These are phyloP conservation scores for Spongilla lacustris DNA, from an alignment of 37 sponge, comb jelly and placozoan species.

Conservation along the genomic window DNA sequence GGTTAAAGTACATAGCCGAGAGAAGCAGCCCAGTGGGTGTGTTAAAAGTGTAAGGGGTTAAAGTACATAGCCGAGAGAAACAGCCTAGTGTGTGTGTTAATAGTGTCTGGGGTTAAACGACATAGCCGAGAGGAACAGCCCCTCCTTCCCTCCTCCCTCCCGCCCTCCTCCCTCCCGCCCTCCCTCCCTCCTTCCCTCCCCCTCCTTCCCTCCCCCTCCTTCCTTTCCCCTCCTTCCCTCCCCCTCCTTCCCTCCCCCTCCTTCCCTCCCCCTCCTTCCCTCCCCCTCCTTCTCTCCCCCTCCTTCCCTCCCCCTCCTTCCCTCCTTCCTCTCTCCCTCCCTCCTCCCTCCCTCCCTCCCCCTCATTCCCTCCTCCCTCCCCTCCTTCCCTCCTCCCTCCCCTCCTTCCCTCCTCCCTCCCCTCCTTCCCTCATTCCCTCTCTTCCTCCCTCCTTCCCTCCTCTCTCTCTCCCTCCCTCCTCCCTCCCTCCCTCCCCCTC, in stretches of 20 bases:
- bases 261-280: neutral
- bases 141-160: neutral
- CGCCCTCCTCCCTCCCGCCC: neutral
- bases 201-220: neutral
- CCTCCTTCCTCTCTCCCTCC: neutral
- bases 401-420: conserved; percentile 18
- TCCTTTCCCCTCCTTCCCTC: conserved; percentile 25
- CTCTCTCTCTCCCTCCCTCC: neutral
- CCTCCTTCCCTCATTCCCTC: conserved; percentile 40
- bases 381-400: neutral
- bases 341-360: conserved; percentile 46
- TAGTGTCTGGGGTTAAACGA: too few relatives aligned
- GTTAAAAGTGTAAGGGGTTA: too few relatives aligned
- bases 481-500: conserved; percentile 8
- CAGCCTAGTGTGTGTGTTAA: too few relatives aligned
- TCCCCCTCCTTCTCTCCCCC: neutral
- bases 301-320: neutral
- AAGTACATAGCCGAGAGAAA: too few relatives aligned
- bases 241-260: neutral
- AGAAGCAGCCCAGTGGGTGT: too few relatives aligned
- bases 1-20: too few relatives aligned
- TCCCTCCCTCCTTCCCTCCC: neutral
- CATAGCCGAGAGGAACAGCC: too few relatives aligned
- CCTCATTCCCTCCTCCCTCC: neutral
- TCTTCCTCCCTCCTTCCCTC: neutral